These are phyloP conservation scores for Cheilinus undulatus DNA, from an alignment of 2,113 vertebrate species.

Conservation along the genomic window DNA sequence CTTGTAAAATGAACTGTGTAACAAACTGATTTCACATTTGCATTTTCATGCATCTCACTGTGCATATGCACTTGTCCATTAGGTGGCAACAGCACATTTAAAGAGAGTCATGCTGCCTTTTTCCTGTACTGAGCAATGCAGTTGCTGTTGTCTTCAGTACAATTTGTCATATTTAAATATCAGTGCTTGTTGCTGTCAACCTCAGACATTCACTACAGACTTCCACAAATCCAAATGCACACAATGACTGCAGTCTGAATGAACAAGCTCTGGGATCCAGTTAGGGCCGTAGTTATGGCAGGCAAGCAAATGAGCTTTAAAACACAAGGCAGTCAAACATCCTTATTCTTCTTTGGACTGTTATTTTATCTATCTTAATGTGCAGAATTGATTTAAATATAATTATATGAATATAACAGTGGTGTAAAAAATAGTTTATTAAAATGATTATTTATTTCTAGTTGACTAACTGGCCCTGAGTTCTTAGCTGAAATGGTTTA, in stretches of 20 bases:
- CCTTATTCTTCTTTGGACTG: conserved; percentile 16
- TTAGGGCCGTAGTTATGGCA: conserved; percentile 12
- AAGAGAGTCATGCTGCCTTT: not conserved
- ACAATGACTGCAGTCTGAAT: conserved; percentile 20
- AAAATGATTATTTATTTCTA: too few relatives aligned
- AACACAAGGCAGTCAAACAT: not conserved
- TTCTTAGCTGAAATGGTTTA: not conserved
- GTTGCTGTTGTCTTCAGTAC: conserved; percentile 7
- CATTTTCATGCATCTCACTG: conserved; percentile 16
- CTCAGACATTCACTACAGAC: conserved; percentile 17
- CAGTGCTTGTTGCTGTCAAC: conserved; percentile 13
- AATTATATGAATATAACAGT: too few relatives aligned
- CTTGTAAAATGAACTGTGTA: not conserved
- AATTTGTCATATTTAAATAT: conserved; percentile 23
- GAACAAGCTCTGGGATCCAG: not conserved
- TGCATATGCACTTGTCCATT: conserved; percentile 63
- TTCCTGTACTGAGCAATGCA: not conserved
- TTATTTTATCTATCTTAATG: not conserved
- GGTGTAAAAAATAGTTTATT: too few relatives aligned
- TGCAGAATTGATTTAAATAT: not conserved
- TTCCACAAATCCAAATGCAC: conserved; percentile 32
- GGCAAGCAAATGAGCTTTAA: conserved; percentile 24
- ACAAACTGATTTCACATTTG: not conserved
- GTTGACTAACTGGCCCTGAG: not conserved
- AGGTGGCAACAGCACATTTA: conserved; percentile 77